Conservation (phyloP, 2,888 invertebrate species). For the Itoplectis maculator region DNA sequence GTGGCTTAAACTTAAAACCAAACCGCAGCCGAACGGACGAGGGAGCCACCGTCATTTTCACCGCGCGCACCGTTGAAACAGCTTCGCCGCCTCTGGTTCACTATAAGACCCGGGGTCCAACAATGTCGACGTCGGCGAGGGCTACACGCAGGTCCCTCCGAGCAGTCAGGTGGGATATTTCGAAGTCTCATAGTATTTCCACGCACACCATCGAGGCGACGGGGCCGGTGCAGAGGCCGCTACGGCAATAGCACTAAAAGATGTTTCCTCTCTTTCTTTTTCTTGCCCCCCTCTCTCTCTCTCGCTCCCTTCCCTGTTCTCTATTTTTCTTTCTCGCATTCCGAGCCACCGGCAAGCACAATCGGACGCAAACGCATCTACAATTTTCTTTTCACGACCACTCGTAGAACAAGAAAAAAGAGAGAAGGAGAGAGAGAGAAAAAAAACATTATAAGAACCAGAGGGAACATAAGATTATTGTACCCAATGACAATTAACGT, state of each 20-base stretch:
- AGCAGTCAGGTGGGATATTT: slow-evolving; percentile 71
- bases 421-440: background rate
- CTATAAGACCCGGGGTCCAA: slow-evolving; percentile 34
- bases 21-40: background rate
- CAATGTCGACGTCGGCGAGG: slow-evolving; percentile 48
- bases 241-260: slow-evolving; percentile 64
- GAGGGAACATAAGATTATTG: slow-evolving; percentile 1
- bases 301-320: slow-evolving; percentile 36
- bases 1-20: background rate
- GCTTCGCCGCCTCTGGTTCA: slow-evolving; percentile 16
- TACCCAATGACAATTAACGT: slow-evolving; percentile 9
- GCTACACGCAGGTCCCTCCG: slow-evolving; percentile 58
- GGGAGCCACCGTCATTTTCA: slow-evolving; percentile 20
- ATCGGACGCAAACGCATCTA: slow-evolving; percentile 23
- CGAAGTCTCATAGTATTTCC: slow-evolving; percentile 60
- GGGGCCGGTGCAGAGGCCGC: slow-evolving; percentile 54
- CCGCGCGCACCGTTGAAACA: slow-evolving; percentile 5
- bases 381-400: slow-evolving; percentile 29
- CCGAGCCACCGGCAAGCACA: slow-evolving; percentile 37
- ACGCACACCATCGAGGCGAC: slow-evolving; percentile 15
- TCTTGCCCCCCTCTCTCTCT: slow-evolving; percentile 27
- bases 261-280: slow-evolving; percentile 46
- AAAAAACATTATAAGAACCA: background rate
- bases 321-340: slow-evolving; percentile 62
- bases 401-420: background rate